These are phyloP conservation scores for Zaprionus vittiger DNA, from an alignment of 1,140 invertebrate genomes.

Conservation along the genomic window DNA sequence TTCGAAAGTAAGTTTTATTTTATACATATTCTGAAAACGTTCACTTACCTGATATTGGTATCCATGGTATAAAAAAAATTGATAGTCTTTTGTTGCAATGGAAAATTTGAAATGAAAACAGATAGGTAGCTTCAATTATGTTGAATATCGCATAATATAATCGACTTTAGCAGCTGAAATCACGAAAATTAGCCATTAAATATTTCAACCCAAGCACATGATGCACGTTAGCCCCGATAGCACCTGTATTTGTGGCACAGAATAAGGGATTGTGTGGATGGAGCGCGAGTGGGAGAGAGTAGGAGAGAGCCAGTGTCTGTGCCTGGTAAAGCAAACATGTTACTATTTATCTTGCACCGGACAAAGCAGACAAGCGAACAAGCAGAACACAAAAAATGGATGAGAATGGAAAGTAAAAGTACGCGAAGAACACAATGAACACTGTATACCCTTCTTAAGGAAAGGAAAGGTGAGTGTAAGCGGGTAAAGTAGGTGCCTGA, in stretches of 20 bases:
- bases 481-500: background rate
- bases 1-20: too few species aligned
- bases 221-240: slow-evolving; percentile 56
- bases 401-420: background rate
- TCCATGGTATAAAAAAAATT: slow-evolving; percentile 40
- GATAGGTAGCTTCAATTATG: slow-evolving; percentile 14
- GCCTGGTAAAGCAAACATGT: slow-evolving; percentile 63
- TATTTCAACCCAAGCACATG: slow-evolving; percentile 56
- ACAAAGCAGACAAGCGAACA: slow-evolving; percentile 53
- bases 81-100: slow-evolving; percentile 5
- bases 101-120: slow-evolving; percentile 11
- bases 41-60: slow-evolving; percentile 18
- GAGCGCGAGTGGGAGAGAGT: background rate
- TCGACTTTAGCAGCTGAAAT: slow-evolving; percentile 19
- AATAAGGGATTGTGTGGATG: background rate
- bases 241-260: slow-evolving; percentile 20
- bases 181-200: slow-evolving; percentile 61
- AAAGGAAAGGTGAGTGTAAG: background rate
- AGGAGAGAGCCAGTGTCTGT: background rate
- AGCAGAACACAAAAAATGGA: slow-evolving; percentile 31
- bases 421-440: background rate
- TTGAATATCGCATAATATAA: slow-evolving; percentile 31
- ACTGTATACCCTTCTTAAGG: slow-evolving; percentile 1
- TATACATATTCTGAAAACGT: too few species aligned
- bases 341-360: slow-evolving; percentile 70